phyloP scores from a whole-genome alignment of 1,140 invertebrate genomes.

The Trichogramma pretiosum region DNA sequence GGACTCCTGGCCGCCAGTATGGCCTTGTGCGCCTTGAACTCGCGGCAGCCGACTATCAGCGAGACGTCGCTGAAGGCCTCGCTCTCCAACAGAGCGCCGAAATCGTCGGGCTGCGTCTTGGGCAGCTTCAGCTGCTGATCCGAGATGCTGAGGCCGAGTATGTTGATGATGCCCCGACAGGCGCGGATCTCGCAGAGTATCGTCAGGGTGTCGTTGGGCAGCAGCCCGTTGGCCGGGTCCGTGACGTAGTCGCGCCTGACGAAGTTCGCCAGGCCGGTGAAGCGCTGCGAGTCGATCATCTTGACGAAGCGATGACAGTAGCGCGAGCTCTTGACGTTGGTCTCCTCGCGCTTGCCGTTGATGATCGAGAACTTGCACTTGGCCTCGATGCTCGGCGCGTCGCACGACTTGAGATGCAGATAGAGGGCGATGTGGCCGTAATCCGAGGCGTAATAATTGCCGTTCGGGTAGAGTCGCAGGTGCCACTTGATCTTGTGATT shows the following conservation, averaged over 20 bases:
- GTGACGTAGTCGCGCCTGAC: slow-evolving; percentile 94
- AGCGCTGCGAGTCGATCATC: slow-evolving; percentile 13
- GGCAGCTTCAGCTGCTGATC: slow-evolving; percentile 96
- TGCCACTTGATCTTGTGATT: slow-evolving; percentile 12
- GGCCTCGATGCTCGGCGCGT: slow-evolving; percentile 97
- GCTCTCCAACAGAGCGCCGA: slow-evolving; percentile 87
- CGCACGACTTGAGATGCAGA: slow-evolving; percentile 95
- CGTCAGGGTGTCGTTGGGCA: slow-evolving; percentile 97
- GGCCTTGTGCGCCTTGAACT: slow-evolving; percentile 36
- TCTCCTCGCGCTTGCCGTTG: slow-evolving; percentile 98
- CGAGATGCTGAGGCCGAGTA: slow-evolving; percentile 87
- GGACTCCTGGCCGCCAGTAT: slow-evolving; percentile 46
- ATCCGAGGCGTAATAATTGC: slow-evolving; percentile 7
- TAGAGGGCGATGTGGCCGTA: slow-evolving; percentile 71
- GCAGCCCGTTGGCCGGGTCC: slow-evolving; percentile 93
- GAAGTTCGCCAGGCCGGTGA: slow-evolving; percentile 92
- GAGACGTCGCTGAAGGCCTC: slow-evolving; percentile 95
- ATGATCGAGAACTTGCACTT: slow-evolving; percentile 99
- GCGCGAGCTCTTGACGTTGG: slow-evolving; percentile 53
- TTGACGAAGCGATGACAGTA: slow-evolving; percentile 75
- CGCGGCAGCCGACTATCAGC: slow-evolving; percentile 78
- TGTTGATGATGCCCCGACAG: slow-evolving; percentile 94
- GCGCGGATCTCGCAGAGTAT: slow-evolving; percentile 98
- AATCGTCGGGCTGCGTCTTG: slow-evolving; percentile 90
- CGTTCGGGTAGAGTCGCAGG: slow-evolving; percentile 9